Base-by-base conservation (phyloP, 2,797 vertebrate species). In the Triplophysa bombifrons region DNA sequence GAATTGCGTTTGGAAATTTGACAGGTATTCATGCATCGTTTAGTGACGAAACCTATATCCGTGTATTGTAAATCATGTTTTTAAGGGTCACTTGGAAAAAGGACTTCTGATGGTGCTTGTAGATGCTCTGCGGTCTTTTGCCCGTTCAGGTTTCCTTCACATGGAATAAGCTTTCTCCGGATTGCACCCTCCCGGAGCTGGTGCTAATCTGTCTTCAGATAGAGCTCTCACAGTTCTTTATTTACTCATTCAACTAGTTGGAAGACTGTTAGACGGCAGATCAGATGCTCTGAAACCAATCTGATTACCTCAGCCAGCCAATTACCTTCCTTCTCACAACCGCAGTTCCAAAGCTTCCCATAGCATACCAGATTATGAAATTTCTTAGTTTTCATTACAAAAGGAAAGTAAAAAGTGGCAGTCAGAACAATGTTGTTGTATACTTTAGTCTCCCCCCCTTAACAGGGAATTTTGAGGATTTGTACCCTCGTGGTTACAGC, bases 191-290 rank as follows among this genome's bases (percentile, higher is more conserved):
- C 73, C 38, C 89, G 88, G 89, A 88, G 85, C 90, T 88, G 84
- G 63, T 76, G 91, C 93, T 92, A 96, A 95, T 94, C 94, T 90
- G 91, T 94, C 93, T 93, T 90, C 91, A 91, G 92, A 86, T 89
- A 91, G 34, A 92, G 85, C 91, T 93, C 93, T 93, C 78, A 91
- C 85, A 91, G 94, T 91, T 92, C 92, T 96, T 95, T 95, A 95
- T 97, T 95, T 96, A 95, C 94, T 93, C 91, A 90, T 93, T 93
- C 93, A 95, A 93, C 94, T 92, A 91, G 94, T 93, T 93, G 93
- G 94, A 94, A 95, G 93, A 95, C 93, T 94, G 94, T 95, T 95
- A 95, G 90, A 92, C 92, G 91, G 93, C 90, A 91, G 93, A 95
- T 94, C 88, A 93, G 93, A 94, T 90, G 88, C 92, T 92, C 92